phyloP scores from a whole-genome alignment of 2,113 vertebrate species.

The Scartelaos histophorus region DNA sequence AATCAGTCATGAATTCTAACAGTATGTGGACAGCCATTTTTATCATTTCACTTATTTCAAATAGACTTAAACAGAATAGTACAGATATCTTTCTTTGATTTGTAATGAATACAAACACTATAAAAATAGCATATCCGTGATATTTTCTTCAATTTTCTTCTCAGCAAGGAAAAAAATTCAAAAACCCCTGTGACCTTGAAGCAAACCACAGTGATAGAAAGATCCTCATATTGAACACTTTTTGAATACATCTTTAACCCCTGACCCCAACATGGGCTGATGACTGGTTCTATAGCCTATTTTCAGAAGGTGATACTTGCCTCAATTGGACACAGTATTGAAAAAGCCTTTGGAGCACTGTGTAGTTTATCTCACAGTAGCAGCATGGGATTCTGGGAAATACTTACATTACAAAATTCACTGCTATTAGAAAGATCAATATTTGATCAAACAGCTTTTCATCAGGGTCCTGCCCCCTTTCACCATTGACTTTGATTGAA shows the following conservation, averaged over 20 bases:
- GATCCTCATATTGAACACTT: neutral
- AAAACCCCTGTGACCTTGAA: no score
- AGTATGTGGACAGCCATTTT: neutral
- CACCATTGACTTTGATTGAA: neutral
- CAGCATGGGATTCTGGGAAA: neutral
- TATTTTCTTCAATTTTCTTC: no score
- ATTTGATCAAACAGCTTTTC: neutral
- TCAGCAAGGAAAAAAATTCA: no score
- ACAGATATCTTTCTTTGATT: no score
- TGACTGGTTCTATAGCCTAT: neutral
- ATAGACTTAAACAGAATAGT: no score
- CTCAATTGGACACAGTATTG: neutral
- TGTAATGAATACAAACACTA: no score
- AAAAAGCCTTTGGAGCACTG: neutral
- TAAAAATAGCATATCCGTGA: no score
- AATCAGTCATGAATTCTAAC: slow-evolving; percentile 12
- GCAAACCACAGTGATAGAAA: no score
- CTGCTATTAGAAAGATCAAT: slow-evolving; percentile 21
- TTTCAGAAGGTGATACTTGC: slow-evolving; percentile 5
- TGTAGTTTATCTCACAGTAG: slow-evolving; percentile 9
- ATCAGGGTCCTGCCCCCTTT: neutral
- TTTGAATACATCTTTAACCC: neutral
- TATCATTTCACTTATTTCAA: neutral
- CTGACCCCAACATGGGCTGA: neutral
- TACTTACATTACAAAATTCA: neutral